phyloP scores from a whole-genome alignment of 1,140 invertebrate genomes.

The Macrotrachela quadricornifera region DNA sequence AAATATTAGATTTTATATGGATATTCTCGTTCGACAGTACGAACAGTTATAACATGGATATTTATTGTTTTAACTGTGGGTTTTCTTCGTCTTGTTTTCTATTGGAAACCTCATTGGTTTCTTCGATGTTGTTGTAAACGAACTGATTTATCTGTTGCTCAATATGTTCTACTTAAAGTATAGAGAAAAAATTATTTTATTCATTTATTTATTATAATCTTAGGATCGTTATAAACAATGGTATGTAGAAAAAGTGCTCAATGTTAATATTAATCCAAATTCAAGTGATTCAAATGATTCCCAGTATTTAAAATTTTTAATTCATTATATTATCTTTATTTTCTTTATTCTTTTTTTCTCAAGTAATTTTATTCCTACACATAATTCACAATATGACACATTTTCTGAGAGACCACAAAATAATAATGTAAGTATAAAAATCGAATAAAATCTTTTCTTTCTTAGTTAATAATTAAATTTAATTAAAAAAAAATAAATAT shows the following conservation, averaged over 20 bases:
- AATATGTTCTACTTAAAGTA: slow-evolving; percentile 52
- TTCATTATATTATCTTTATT: background rate
- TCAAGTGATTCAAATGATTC: background rate
- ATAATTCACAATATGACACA: background rate
- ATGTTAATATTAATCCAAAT: background rate
- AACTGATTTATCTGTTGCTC: slow-evolving; percentile 47
- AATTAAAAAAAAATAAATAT: too few relatives aligned
- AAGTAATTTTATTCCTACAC: background rate
- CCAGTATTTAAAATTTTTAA: background rate
- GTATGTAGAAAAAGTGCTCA: background rate
- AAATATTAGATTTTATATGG: slow-evolving; percentile 20
- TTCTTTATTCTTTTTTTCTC: background rate
- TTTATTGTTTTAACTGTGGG: slow-evolving; percentile 46
- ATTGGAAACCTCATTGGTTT: slow-evolving; percentile 60
- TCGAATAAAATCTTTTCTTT: background rate
- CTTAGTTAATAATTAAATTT: too few relatives aligned
- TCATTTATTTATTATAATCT: background rate
- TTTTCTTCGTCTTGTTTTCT: slow-evolving; percentile 51
- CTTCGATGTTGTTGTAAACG: slow-evolving; percentile 47
- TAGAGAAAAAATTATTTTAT: slow-evolving; percentile 45
- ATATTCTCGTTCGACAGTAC: slow-evolving; percentile 35
- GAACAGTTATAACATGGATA: slow-evolving; percentile 39
- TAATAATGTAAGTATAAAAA: background rate
- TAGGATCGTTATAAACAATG: slow-evolving; percentile 7
- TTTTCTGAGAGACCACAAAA: background rate